phyloP scores from a whole-genome alignment of 1,140 invertebrate genomes.

The Calephelis nemesis region DNA sequence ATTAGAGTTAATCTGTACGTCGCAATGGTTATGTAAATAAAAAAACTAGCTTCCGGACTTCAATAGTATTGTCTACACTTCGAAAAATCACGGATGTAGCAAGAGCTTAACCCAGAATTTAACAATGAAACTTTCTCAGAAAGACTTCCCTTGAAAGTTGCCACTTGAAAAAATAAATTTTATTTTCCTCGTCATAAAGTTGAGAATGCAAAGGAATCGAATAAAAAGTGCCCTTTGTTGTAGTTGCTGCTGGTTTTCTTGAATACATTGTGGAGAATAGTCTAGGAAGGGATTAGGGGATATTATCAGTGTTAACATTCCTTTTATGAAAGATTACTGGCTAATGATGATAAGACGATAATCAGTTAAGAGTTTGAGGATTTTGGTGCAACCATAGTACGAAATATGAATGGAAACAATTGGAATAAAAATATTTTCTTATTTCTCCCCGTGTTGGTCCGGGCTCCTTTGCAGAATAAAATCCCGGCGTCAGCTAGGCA shows the following conservation, averaged over 20 bases:
- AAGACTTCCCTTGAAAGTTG: constrained; percentile 28
- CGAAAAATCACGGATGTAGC: constrained; percentile 10
- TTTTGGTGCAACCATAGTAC: not conserved
- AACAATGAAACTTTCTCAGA: constrained; percentile 51
- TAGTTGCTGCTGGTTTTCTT: constrained; percentile 44
- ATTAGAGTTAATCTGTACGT: constrained; percentile 1
- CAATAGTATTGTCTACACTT: constrained; percentile 3
- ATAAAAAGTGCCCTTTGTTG: constrained; percentile 16
- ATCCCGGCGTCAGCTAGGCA: too few species aligned
- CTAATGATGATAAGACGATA: constrained; percentile 55
- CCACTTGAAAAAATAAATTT: constrained; percentile 4
- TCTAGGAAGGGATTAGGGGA: constrained; percentile 44
- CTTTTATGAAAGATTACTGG: constrained; percentile 50
- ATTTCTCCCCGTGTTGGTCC: too few species aligned
- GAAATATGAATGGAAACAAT: too few species aligned
- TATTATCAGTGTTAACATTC: constrained; percentile 48
- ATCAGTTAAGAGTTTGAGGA: constrained; percentile 20
- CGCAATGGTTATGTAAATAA: constrained; percentile 16
- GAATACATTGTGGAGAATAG: constrained; percentile 39
- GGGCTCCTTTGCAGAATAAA: too few species aligned
- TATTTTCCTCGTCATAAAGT: constrained; percentile 29
- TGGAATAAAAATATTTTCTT: too few species aligned
- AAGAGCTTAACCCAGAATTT: constrained; percentile 41
- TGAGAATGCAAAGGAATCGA: constrained; percentile 26
- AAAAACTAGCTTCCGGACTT: constrained; percentile 16